These are phyloP conservation scores for Hypanus sabinus DNA, from an alignment of 2,113 vertebrate genomes.

Conservation along the genomic window DNA sequence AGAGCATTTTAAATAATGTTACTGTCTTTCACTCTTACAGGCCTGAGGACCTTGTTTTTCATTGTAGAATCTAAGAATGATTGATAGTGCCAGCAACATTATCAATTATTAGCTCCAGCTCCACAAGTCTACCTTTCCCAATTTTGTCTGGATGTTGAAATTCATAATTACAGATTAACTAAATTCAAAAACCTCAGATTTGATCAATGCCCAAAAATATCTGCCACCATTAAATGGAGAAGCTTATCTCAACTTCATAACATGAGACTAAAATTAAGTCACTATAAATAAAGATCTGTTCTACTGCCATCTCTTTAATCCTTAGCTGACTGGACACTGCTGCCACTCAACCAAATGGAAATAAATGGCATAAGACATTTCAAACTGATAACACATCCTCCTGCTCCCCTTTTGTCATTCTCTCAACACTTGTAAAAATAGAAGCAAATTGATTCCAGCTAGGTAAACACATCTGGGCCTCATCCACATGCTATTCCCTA, in stretches of 20 bases:
- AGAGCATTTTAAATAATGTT: neutral
- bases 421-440: conserved; percentile 44
- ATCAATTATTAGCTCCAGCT: neutral
- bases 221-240: neutral
- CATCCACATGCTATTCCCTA: neutral
- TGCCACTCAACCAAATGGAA: conserved; percentile 48
- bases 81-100: neutral
- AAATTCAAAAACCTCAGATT: neutral
- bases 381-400: conserved; percentile 40
- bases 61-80: neutral
- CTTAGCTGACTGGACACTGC: conserved; percentile 47
- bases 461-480: conserved; percentile 32
- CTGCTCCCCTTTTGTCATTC: conserved; percentile 12
- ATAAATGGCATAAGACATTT: conserved; percentile 50
- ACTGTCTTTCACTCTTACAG: neutral
- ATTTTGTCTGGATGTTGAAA: neutral
- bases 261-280: neutral
- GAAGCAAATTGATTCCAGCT: conserved; percentile 36
- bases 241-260: neutral
- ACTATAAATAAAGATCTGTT: neutral
- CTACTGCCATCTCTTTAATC: conserved; percentile 42
- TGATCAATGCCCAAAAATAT: neutral
- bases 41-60: neutral
- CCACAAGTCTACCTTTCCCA: neutral
- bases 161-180: conserved; percentile 20